phyloP scores from a whole-genome alignment of 2,113 vertebrate species.

The Grantiella picta region DNA sequence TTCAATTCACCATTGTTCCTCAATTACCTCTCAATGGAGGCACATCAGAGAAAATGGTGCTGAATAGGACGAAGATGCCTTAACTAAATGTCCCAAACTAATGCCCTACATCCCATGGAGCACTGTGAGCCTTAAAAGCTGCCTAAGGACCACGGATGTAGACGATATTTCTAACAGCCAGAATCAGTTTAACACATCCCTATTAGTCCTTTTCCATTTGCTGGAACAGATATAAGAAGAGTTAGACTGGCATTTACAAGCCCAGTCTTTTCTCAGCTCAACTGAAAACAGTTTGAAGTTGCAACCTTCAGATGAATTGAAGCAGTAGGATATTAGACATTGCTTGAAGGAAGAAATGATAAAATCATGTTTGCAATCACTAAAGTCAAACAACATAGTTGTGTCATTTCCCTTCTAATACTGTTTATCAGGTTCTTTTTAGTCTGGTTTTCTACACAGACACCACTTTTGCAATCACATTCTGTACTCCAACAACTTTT shows the following conservation, averaged over 20 bases:
- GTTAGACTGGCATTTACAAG: background rate
- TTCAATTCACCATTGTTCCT: background rate
- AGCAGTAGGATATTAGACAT: background rate
- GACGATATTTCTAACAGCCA: background rate
- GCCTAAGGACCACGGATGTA: background rate
- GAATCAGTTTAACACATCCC: background rate
- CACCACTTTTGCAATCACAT: background rate
- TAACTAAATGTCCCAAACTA: background rate
- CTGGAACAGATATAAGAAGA: background rate
- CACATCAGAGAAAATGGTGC: background rate
- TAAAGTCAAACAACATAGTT: background rate
- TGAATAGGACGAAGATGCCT: background rate
- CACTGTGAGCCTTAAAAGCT: background rate
- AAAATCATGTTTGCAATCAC: background rate
- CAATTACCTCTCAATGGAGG: background rate
- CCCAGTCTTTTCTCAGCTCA: background rate
- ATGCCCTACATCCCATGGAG: background rate
- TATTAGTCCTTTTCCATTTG: background rate
- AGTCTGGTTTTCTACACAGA: background rate
- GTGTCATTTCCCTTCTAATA: background rate
- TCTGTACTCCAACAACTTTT: background rate
- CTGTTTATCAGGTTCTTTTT: background rate
- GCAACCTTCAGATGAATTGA: background rate
- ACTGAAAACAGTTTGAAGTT: background rate
- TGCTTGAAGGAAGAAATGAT: slow-evolving; percentile 6